A percentile compares a stretch with the other conserved stretches of the same genome.
Conservation (phyloP, 2,113 vertebrate genomes). For the Oncorhynchus nerka region DNA sequence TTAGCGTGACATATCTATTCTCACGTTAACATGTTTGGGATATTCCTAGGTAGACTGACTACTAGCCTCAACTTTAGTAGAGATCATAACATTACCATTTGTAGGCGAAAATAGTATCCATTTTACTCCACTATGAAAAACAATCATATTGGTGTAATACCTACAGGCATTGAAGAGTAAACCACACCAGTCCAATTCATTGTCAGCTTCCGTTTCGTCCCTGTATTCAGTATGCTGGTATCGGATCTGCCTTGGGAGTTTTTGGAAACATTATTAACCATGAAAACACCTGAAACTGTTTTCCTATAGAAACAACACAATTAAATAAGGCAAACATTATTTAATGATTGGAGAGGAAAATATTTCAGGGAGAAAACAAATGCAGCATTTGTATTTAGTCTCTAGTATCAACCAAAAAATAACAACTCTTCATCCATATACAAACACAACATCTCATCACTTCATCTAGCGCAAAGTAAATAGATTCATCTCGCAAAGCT, state of each 20-base stretch:
- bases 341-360: constrained; percentile 71
- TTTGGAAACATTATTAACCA: neutral
- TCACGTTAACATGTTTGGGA: too few species aligned
- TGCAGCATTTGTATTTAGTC: constrained; percentile 19
- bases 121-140: neutral
- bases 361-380: constrained; percentile 43
- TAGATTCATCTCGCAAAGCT: neutral
- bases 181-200: neutral
- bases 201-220: neutral
- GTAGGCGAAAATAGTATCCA: neutral
- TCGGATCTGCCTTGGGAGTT: neutral
- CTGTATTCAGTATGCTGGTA: too few species aligned
- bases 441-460: constrained; percentile 31
- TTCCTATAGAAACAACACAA: neutral
- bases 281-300: neutral
- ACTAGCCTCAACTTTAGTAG: too few species aligned
- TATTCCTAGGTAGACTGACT: too few species aligned
- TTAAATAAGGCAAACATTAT: constrained; percentile 67
- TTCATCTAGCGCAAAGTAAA: neutral
- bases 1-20: too few species aligned
- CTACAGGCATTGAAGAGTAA: neutral
- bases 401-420: constrained; percentile 58
- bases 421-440: constrained; percentile 47
- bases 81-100: too few species aligned
- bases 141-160: neutral